phyloP scores from a whole-genome alignment of 2,113 vertebrate species.

The Bos indicus region DNA sequence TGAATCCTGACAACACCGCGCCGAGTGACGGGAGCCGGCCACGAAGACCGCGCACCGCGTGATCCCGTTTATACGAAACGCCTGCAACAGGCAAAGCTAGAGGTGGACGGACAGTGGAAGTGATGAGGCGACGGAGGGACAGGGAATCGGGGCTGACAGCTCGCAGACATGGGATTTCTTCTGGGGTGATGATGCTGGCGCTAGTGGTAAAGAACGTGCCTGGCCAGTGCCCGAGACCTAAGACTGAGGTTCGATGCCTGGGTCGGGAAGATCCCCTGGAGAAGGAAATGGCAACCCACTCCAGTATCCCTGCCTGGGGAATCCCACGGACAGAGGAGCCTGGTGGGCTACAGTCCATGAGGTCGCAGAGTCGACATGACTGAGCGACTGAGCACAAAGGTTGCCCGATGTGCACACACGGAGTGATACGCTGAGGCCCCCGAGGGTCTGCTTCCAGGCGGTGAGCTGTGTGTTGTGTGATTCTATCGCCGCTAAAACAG shows the following conservation, averaged over 20 bases:
- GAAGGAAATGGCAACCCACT: neutral
- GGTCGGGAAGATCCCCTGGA: neutral
- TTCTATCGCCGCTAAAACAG: neutral
- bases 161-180: neutral
- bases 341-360: neutral
- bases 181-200: too few species aligned
- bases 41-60: rapidly evolving
- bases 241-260: neutral
- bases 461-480: neutral
- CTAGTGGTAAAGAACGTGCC: neutral
- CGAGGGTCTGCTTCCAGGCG: neutral
- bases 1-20: neutral
- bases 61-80: too few species aligned
- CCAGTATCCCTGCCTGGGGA: neutral
- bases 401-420: rapidly evolving
- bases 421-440: neutral
- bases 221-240: rapidly evolving
- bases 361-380: neutral
- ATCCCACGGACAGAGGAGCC: rapidly evolving
- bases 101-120: neutral
- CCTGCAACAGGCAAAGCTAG: neutral
- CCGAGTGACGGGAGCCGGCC: neutral
- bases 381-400: too few species aligned
- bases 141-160: rapidly evolving
- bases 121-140: rapidly evolving